Percentiles rank a stretch among this genome's conserved stretches.
Evolutionary conservation across 2,797 vertebrate genomes (phyloP).

Genomic region (Myotis myotis): DNA sequence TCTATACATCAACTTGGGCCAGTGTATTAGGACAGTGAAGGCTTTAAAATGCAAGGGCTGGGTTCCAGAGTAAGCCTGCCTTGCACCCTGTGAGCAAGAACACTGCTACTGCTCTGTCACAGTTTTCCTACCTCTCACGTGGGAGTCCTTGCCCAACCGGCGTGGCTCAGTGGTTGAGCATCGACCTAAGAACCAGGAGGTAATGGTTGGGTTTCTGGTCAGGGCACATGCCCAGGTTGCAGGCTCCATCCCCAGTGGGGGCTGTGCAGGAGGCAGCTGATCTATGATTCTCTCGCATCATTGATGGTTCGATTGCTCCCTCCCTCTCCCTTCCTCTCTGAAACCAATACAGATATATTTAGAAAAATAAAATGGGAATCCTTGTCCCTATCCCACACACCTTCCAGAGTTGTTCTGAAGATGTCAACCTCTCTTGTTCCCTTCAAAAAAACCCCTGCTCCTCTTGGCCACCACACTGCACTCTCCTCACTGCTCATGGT

Average conservation of each 20-base stretch:
- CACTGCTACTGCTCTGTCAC: not conserved
- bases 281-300: no score
- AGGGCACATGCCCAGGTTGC: no score
- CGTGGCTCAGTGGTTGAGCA: no score
- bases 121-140: not conserved
- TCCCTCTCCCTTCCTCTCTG: no score
- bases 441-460: not conserved
- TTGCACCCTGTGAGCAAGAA: no score
- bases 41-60: not conserved
- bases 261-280: no score
- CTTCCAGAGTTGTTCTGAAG: not conserved
- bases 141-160: not conserved
- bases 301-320: no score
- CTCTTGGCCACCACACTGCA: not conserved
- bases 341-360: no score
- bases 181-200: no score
- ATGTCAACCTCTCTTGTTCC: not conserved
- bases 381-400: not conserved
- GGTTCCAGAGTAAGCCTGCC: not conserved
- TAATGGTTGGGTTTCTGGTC: no score
- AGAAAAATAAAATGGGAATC: not conserved
- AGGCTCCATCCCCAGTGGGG: no score
- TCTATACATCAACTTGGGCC: not conserved
- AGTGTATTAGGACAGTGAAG: not conserved
- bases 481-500: not conserved